Conservation (phyloP, 2,888 invertebrate species). For the Meta bourneti region DNA sequence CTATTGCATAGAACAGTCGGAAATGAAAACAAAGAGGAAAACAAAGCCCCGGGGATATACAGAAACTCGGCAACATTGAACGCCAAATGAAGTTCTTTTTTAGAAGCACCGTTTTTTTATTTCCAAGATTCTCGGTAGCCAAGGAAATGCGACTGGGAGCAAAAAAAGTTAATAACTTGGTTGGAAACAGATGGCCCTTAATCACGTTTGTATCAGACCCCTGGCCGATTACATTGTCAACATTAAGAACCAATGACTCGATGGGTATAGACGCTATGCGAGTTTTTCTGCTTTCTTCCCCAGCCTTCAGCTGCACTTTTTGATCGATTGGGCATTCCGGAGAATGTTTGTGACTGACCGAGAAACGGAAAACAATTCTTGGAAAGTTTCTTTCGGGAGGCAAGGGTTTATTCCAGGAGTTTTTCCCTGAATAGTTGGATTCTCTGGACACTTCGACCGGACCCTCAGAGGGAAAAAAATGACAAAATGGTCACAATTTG, state of each 20-base stretch:
- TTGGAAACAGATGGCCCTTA: slow-evolving; percentile 61
- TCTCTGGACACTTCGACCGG: background rate
- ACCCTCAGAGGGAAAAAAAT: background rate
- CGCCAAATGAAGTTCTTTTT: slow-evolving; percentile 29
- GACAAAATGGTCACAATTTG: background rate
- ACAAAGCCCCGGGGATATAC: background rate
- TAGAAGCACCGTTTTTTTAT: background rate
- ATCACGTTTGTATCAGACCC: slow-evolving; percentile 61
- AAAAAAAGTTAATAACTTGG: slow-evolving; percentile 53
- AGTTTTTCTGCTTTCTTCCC: slow-evolving; percentile 11
- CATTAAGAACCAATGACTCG: slow-evolving; percentile 64
- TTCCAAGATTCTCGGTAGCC: background rate
- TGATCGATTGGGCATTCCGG: slow-evolving; percentile 56
- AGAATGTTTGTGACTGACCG: slow-evolving; percentile 45
- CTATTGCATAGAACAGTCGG: too few relatives aligned
- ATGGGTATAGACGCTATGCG: slow-evolving; percentile 29
- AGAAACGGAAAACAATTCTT: slow-evolving; percentile 58
- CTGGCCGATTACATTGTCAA: slow-evolving; percentile 62
- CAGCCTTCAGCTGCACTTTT: slow-evolving; percentile 40
- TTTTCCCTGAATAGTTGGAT: slow-evolving; percentile 13
- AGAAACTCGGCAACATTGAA: slow-evolving; percentile 4
- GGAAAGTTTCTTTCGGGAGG: background rate
- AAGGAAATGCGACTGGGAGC: background rate
- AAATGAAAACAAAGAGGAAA: background rate
- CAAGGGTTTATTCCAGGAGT: background rate